Conservation (phyloP, 2,797 vertebrate genomes). For the Brachyalestes nurse region DNA sequence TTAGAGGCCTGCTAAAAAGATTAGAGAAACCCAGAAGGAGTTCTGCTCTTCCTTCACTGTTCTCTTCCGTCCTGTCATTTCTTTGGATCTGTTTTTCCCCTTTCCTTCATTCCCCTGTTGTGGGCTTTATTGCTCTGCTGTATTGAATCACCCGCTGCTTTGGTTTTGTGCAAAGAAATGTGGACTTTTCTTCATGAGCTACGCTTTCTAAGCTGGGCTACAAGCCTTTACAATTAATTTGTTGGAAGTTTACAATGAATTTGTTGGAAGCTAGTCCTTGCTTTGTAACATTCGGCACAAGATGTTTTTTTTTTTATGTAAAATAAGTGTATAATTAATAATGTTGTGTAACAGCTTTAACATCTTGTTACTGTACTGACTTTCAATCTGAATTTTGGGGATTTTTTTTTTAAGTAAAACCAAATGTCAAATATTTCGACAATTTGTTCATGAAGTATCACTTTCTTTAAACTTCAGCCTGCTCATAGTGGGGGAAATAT, state of each 20-base stretch:
- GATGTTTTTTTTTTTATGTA: too few relatives aligned
- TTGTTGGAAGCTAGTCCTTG: neutral
- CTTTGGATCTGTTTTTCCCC: slow-evolving; percentile 40
- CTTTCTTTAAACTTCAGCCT: too few relatives aligned
- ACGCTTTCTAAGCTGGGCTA: neutral
- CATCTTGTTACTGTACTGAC: too few relatives aligned
- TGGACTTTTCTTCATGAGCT: neutral
- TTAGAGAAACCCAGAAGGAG: slow-evolving; percentile 51
- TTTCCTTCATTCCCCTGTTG: slow-evolving; percentile 36
- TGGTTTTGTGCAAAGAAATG: neutral
- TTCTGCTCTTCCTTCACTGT: slow-evolving; percentile 46
- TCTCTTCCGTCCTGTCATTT: slow-evolving; percentile 38
- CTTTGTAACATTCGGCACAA: neutral
- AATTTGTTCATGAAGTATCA: too few relatives aligned
- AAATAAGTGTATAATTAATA: too few relatives aligned
- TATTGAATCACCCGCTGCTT: slow-evolving; percentile 24
- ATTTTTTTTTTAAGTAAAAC: too few relatives aligned
- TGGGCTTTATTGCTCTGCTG: slow-evolving; percentile 37
- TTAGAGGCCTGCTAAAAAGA: slow-evolving; percentile 43
- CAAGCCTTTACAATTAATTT: neutral
- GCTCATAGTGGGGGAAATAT: too few relatives aligned
- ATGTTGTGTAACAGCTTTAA: too few relatives aligned
- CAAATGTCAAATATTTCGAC: too few relatives aligned
- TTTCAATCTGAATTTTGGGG: too few relatives aligned
- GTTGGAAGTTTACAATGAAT: neutral